Evolutionary conservation across 2,888 invertebrate species (phyloP), one percentile per base, ranked within the genome.

Genomic region (Eumerus sabulonum): DNA sequence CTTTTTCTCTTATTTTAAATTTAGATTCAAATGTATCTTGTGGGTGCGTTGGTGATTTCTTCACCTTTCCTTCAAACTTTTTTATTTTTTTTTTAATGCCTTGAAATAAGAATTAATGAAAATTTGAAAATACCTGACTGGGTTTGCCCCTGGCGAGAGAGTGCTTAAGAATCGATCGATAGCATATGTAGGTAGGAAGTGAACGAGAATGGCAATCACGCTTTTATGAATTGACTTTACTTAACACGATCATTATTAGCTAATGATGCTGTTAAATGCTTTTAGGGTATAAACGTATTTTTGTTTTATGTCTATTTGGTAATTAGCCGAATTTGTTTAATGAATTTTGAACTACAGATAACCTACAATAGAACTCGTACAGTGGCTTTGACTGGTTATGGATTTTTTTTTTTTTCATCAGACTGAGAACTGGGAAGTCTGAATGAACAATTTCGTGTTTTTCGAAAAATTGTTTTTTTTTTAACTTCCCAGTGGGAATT

Each of bases 71-170:
- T 27, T 7, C 2, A 27, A 27, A 4, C 7, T 42, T 3, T 11
- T 54, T 36, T 54, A 12, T 54, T 35, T 48, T 19, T 45, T 51
- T 63, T 38, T 40, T 16, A 51, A n/a, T 5, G 11, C 12, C 14
- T 19, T 13, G 53, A 48, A 68, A 57, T 64, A 51, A 70, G 63
- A 54, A 59, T 60, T 53, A 68, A 57, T 64, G 57, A 70, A 70
- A 54, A 59, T 66, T 71, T 27, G 12, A 71, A 77, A 57, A 72
- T 72, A 77, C 67, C 72, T 77, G 72, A 67, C 62, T 77, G 56
- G 47, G 36, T 68, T 35, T 50, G 59, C 44, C 47, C 48, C 64
- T 38, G 35, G 60, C 36, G 18, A 7, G 51, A 42, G 56, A 42
- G 56, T 66, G 40, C 27, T 13, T 76, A 60, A 14, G 35, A 44